Conservation (phyloP, 2,888 invertebrate species). For the Choristoneura rosaceana region DNA sequence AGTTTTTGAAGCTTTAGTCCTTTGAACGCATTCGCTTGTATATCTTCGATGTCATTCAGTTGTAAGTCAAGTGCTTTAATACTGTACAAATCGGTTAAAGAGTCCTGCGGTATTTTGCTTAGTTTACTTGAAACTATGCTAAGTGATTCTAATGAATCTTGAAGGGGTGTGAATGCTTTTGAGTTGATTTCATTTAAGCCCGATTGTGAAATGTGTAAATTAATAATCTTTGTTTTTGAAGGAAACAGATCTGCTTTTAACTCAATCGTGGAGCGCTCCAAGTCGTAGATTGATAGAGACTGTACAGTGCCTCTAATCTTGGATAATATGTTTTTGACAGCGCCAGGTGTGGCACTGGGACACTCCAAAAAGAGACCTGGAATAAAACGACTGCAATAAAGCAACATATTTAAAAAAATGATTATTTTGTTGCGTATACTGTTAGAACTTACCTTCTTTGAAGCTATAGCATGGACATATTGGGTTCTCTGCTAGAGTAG, state of each 20-base stretch:
- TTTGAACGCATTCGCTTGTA: conserved; percentile 94
- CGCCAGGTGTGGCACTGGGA: conserved; percentile 91
- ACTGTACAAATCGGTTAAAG: conserved; percentile 89
- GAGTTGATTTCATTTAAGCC: conserved; percentile 89
- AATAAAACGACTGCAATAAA: conserved; percentile 51
- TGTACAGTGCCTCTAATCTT: conserved; percentile 90
- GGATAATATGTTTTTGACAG: conserved; percentile 90
- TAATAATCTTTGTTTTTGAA: conserved; percentile 87
- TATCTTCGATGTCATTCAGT: conserved; percentile 92
- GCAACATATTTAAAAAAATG: not conserved
- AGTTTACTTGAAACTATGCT: conserved; percentile 92
- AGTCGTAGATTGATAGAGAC: conserved; percentile 94
- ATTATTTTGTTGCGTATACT: not conserved
- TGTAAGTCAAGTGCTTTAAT: conserved; percentile 93
- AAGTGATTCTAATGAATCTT: conserved; percentile 89
- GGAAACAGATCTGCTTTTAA: conserved; percentile 92
- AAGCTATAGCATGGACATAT: conserved; percentile 97
- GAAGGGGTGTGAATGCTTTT: conserved; percentile 88
- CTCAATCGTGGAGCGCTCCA: conserved; percentile 92
- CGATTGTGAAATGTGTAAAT: conserved; percentile 92
- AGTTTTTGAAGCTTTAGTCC: conserved; percentile 92
- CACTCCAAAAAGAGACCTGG: conserved; percentile 94
- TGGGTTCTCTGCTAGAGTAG: conserved; percentile 90
- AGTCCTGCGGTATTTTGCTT: conserved; percentile 91
- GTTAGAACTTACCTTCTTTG: conserved; percentile 89